Evolutionary conservation across 1,140 invertebrate genomes (phyloP).

Genomic region (Sycophaga agraensis): DNA sequence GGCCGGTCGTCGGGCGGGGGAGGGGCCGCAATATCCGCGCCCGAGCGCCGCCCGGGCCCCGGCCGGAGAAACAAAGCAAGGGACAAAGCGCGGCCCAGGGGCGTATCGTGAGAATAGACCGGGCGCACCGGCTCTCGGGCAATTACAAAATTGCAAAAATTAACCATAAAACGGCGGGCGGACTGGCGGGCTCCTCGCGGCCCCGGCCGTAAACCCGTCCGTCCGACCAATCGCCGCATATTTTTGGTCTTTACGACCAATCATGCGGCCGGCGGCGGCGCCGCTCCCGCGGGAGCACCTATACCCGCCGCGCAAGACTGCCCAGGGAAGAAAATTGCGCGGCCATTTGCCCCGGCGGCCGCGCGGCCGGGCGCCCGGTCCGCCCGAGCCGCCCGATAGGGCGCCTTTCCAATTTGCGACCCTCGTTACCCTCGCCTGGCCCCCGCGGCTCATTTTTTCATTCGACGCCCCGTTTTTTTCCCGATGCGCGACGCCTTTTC

Average conservation of each 20-base stretch:
- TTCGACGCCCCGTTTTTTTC: too few relatives aligned
- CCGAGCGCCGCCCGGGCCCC: neutral
- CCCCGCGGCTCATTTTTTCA: constrained; percentile 29
- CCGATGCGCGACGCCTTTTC: too few relatives aligned
- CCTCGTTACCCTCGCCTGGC: constrained; percentile 11
- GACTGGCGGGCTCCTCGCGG: constrained; percentile 25
- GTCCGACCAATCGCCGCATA: constrained; percentile 47
- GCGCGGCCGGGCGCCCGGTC: neutral
- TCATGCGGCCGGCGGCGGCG: constrained; percentile 38
- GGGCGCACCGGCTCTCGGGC: constrained; percentile 23
- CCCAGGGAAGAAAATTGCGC: constrained; percentile 50
- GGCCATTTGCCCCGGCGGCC: constrained; percentile 38
- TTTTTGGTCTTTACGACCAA: constrained; percentile 57
- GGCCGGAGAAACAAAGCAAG: constrained; percentile 13
- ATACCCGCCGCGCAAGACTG: constrained; percentile 14
- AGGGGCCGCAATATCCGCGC: neutral
- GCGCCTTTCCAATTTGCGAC: neutral
- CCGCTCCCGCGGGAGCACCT: constrained; percentile 26
- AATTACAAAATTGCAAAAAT: constrained; percentile 57
- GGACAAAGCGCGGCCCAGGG: constrained; percentile 18
- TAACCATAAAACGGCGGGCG: constrained; percentile 48
- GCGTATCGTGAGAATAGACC: constrained; percentile 22
- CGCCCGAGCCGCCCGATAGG: too few relatives aligned
- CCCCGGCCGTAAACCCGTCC: constrained; percentile 44
- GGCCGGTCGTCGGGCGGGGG: neutral